phyloP scores from a whole-genome alignment of 1,140 invertebrate genomes.

The Diorhabda sublineata region DNA sequence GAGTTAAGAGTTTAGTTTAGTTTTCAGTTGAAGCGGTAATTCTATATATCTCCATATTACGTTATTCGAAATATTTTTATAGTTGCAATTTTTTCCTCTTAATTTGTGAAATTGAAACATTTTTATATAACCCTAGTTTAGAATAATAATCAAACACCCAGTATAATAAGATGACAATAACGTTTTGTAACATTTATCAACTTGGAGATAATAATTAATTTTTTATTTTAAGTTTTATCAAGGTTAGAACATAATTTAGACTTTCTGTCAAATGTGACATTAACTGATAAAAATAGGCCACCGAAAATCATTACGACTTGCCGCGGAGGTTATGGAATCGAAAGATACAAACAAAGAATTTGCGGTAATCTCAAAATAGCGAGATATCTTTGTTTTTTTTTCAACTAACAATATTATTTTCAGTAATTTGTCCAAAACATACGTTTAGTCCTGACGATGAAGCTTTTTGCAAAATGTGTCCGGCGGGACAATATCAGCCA shows the following conservation, averaged over 20 bases:
- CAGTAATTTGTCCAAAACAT: constrained; percentile 40
- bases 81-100: too few relatives aligned
- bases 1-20: too few relatives aligned
- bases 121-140: too few relatives aligned
- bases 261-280: constrained; percentile 25
- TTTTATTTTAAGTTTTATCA: constrained; percentile 10
- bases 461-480: constrained; percentile 39
- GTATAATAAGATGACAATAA: too few relatives aligned
- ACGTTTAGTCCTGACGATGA: constrained; percentile 36
- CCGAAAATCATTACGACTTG: constrained; percentile 37
- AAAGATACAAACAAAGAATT: constrained; percentile 33
- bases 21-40: too few relatives aligned
- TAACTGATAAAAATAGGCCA: constrained; percentile 21
- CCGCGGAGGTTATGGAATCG: constrained; percentile 37
- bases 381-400: neutral
- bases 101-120: too few relatives aligned
- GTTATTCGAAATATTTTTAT: too few relatives aligned
- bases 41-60: too few relatives aligned
- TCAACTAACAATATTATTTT: constrained; percentile 15
- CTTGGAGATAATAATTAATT: too few relatives aligned
- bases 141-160: too few relatives aligned
- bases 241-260: constrained; percentile 31
- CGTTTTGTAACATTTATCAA: too few relatives aligned
- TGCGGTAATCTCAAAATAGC: constrained; percentile 32
- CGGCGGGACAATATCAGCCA: constrained; percentile 40